phyloP scores from a whole-genome alignment of 2,113 vertebrate genomes.

The Cinclus mexicanus region DNA sequence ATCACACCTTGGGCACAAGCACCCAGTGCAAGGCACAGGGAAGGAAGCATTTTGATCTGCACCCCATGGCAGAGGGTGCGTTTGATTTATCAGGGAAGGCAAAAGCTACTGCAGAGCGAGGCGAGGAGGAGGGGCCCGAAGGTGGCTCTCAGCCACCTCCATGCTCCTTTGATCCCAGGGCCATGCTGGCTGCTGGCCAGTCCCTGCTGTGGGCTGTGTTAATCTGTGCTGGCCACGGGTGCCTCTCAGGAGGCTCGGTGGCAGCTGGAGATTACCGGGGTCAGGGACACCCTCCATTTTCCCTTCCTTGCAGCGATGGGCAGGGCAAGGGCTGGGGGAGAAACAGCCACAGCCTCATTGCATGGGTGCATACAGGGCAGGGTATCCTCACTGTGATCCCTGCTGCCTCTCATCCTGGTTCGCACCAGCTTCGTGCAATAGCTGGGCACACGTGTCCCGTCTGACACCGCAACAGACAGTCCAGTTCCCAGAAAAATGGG shows the following conservation, averaged over 20 bases:
- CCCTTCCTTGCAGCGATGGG: background rate
- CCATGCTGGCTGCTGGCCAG: constrained; percentile 5
- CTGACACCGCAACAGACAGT: background rate
- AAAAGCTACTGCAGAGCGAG: background rate
- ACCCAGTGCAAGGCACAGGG: fast-evolving
- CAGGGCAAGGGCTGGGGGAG: background rate
- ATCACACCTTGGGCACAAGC: background rate
- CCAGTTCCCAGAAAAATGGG: background rate
- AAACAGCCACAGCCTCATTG: fast-evolving
- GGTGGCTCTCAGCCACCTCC: constrained; percentile 38
- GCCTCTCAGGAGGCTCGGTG: constrained; percentile 12
- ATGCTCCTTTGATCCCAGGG: constrained; percentile 1
- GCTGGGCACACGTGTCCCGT: fast-evolving
- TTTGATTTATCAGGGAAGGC: background rate
- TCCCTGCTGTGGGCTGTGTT: constrained; percentile 20
- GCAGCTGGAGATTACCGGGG: constrained; percentile 46
- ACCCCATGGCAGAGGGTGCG: background rate
- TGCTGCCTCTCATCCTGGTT: background rate
- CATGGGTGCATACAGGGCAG: fast-evolving
- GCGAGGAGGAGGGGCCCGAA: background rate
- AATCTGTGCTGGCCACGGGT: constrained; percentile 7
- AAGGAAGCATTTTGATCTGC: background rate
- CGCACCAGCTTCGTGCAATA: background rate
- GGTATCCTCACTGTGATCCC: fast-evolving
- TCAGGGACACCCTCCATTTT: constrained; percentile 60